phyloP scores from a whole-genome alignment of 2,797 vertebrate species.

The Scomberomorus guttatus region DNA sequence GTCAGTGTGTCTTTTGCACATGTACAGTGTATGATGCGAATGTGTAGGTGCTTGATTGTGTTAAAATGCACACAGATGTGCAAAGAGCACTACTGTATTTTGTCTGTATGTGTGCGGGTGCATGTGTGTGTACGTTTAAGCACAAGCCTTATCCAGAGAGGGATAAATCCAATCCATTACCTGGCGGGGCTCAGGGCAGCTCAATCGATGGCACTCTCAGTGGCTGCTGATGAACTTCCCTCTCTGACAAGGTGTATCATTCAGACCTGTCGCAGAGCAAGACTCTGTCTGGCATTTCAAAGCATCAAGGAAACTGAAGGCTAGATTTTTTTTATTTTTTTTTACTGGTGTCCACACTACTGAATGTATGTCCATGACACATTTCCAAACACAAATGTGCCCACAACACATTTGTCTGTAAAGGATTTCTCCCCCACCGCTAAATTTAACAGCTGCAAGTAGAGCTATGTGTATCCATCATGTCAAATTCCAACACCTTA shows the following conservation, averaged over 20 bases:
- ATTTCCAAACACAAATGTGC: too few species aligned
- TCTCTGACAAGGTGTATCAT: conserved; percentile 82
- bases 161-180: conserved; percentile 85
- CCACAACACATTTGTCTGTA: conserved; percentile 15
- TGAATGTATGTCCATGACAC: conserved; percentile 9
- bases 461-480: conserved; percentile 11
- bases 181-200: conserved; percentile 73
- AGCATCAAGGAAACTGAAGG: conserved; percentile 63
- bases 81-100: conserved; percentile 28
- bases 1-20: conserved; percentile 47
- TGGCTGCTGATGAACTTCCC: conserved; percentile 84
- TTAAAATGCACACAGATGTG: conserved; percentile 27
- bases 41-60: conserved; percentile 19
- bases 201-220: conserved; percentile 83
- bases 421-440: neutral
- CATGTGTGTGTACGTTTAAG: conserved; percentile 41
- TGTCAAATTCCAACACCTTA: conserved; percentile 25
- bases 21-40: conserved; percentile 27
- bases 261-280: conserved; percentile 75
- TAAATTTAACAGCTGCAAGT: conserved; percentile 2
- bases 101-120: conserved; percentile 25
- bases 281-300: conserved; percentile 69
- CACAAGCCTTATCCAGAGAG: conserved; percentile 71
- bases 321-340: conserved; percentile 30
- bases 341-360: conserved; percentile 14